Conservation (phyloP, 2,888 invertebrate species). For the Caradrina kadenii region DNA sequence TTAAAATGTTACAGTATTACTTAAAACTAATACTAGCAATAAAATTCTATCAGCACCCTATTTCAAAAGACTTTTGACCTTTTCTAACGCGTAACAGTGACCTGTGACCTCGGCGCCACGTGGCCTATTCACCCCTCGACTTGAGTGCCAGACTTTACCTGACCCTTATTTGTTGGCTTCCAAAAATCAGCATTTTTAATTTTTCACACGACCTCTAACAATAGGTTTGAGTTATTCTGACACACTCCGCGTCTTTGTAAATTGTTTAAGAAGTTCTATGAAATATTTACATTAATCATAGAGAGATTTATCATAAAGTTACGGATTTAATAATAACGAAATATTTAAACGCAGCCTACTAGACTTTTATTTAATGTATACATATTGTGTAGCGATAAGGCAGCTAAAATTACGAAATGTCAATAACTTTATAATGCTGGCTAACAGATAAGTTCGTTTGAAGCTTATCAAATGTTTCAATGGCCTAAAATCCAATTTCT, state of each 20-base stretch:
- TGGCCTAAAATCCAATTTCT: conserved; percentile 23
- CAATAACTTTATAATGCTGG: neutral
- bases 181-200: conserved; percentile 74
- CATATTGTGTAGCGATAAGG: neutral
- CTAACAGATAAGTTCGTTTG: conserved; percentile 8
- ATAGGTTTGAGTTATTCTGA: conserved; percentile 57
- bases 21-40: conserved; percentile 52
- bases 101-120: conserved; percentile 84
- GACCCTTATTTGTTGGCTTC: conserved; percentile 75
- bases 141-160: conserved; percentile 66
- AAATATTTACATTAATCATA: conserved; percentile 23
- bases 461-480: conserved; percentile 19
- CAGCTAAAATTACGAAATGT: neutral
- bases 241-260: conserved; percentile 64
- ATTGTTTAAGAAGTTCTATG: conserved; percentile 23
- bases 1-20: conserved; percentile 19
- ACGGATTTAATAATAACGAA: conserved; percentile 10
- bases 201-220: conserved; percentile 71
- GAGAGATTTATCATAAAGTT: conserved; percentile 5
- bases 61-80: conserved; percentile 77
- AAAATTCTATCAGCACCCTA: conserved; percentile 69
- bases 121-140: conserved; percentile 72
- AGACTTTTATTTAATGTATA: neutral
- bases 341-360: neutral
- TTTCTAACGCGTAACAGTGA: conserved; percentile 73